These are phyloP conservation scores for Morus bassanus DNA, from an alignment of 2,797 vertebrate species.

Conservation along the genomic window DNA sequence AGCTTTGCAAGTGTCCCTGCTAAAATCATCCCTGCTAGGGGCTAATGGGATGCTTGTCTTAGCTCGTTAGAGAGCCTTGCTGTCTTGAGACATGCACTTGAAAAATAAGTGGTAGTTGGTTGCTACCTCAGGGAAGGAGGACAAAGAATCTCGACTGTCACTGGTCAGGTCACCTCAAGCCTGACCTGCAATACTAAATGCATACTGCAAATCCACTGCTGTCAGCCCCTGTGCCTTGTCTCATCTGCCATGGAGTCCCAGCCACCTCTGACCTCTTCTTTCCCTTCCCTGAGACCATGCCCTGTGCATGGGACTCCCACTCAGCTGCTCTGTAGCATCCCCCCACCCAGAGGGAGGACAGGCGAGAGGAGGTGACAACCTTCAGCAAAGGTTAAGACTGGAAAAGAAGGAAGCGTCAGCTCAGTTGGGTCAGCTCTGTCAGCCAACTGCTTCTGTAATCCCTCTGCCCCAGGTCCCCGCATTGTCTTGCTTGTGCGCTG, in stretches of 20 bases:
- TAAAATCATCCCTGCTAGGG: constrained; percentile 40
- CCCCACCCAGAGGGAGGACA: not conserved
- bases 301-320: not conserved
- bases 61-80: constrained; percentile 44
- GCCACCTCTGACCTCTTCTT: not conserved
- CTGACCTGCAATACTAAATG: constrained; percentile 27
- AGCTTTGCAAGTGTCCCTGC: constrained; percentile 6
- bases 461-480: not conserved
- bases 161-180: not conserved
- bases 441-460: not conserved
- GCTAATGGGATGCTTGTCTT: constrained; percentile 42
- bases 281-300: not conserved
- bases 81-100: constrained; percentile 28
- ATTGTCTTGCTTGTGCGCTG: not conserved
- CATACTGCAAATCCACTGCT: not conserved
- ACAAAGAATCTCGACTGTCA: not conserved
- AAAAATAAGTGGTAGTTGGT: not conserved
- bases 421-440: constrained; percentile 29
- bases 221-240: not conserved
- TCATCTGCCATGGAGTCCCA: not conserved
- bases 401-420: constrained; percentile 18
- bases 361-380: not conserved
- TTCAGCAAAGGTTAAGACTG: constrained; percentile 1
- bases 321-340: not conserved
- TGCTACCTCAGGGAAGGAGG: constrained; percentile 22